Base-by-base conservation (phyloP, 2,888 invertebrate species). In the Diarsia brunnea region DNA sequence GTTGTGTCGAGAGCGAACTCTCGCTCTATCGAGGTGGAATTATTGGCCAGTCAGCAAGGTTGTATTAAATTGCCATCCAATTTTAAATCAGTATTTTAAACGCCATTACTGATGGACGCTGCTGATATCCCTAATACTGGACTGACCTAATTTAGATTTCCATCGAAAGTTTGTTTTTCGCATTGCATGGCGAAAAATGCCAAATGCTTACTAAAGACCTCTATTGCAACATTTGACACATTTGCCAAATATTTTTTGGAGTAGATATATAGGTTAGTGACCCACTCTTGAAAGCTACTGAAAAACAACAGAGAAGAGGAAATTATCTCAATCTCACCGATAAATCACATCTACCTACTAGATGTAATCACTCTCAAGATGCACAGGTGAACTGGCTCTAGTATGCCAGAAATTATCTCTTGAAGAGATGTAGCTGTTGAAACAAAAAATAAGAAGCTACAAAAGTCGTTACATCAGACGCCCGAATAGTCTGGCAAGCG, bases 401-500 rank as follows among this genome's bases (percentile, higher is more conserved):
- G 4, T n/a, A n/a, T 2, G 0, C n/a, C 3, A 7, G 24, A 64
- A n/a, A 12, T 27, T 21, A 21, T 2, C 27, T 27, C 43, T 47
- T 14, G 12, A n/a, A 10, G 10, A 43, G 43, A 24, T 64, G 43
- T 16, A 24, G 10, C 19, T 7, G 12, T 64, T 55, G 12, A 24
- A 24, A 45, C 19, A 27, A 27, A 14, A 21, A 68, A 63, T 0
- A 61, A 51, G 21, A 38, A 38, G 16, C 16, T 55, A 21, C 24
- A 12, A 67, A 16, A 24, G 16, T 55, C 12, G 24, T 78, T 47
- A 69, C 38, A 55, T 79, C 53, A 78, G 53, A 55, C 31, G 24
- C 8, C 43, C 77, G 51, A 73, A 74, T 76, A 76, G 27, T 73
- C 76, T 73, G 73, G 76, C 73, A 76, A 76, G 60, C 16, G 3